phyloP scores from a whole-genome alignment of 2,888 invertebrate species.

The Microctonus brassicae region DNA sequence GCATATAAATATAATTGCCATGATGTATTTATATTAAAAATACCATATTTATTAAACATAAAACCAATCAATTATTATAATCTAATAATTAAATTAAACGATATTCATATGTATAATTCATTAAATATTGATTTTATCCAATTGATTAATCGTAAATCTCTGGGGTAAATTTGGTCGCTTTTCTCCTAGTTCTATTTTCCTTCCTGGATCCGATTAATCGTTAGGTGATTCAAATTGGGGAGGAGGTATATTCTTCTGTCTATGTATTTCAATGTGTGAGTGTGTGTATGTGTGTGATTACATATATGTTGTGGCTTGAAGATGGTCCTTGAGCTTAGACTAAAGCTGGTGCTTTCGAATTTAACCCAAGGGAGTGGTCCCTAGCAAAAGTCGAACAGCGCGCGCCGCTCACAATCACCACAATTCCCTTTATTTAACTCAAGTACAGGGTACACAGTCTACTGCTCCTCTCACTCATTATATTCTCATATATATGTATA shows the following conservation, averaged over 20 bases:
- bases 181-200: not conserved
- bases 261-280: not conserved
- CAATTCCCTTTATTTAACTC: conserved; percentile 5
- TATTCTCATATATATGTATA: not conserved
- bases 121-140: conserved; percentile 24
- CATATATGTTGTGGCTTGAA: not conserved
- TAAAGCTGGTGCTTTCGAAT: not conserved
- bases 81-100: not conserved
- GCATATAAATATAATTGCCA: not conserved
- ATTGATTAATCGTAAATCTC: not conserved
- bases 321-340: conserved; percentile 12
- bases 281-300: not conserved
- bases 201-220: conserved; percentile 18
- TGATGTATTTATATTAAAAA: not conserved
- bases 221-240: conserved; percentile 18
- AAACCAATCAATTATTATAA: not conserved
- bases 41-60: not conserved
- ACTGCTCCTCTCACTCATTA: not conserved
- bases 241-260: not conserved
- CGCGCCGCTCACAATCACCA: not conserved
- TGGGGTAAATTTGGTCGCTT: not conserved
- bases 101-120: not conserved
- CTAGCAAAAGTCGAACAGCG: not conserved
- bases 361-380: conserved; percentile 3
- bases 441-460: not conserved